Evolutionary conservation across 1,140 invertebrate genomes (phyloP), one percentile per base, ranked within the genome.

Genomic region (Heliothis subflexa): DNA sequence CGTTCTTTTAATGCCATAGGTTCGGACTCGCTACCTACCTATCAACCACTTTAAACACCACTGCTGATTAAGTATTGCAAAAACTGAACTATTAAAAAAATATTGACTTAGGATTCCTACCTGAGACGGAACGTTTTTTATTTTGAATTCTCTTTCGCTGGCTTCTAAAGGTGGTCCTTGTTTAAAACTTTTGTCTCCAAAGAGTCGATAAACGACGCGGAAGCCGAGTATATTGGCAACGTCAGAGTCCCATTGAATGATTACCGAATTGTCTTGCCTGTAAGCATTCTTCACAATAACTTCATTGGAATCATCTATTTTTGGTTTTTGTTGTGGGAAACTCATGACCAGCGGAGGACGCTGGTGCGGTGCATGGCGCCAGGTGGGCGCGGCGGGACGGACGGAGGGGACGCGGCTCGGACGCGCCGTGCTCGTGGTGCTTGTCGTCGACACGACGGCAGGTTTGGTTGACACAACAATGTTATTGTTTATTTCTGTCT

Each of bases 231-330:
- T 98, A 85, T 98, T 98, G 0, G 96, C 95, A 0, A 97, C 96
- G 83, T 98, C 97, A 2, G 97, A 98, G 86, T 98, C 97, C 98
- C 98, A 99, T 85, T 98, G 97, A 71, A 99, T 98, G 57, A 98
- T 97, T 0, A 99, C 97, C 0, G 98, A 97, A 87, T 97, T 98
- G 74, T 98, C 97, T 91, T 98, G 97, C 79, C 98, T 94, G 83
- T 97, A 97, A 0, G 98, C 98, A 78, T 97, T 97, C 86, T 97
- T 97, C 7, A 98, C 97, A 61, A 98, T 95, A 1, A 98, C 97
- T 89, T 98, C 97, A 78, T 96, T 96, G 10, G 95, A 92, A 80
- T 97, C 96, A 75, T 95, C 96, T 59, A 95, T 90, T 94, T 96
- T 89, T 82, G 95, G 94, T 93, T 96, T 93, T 90, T 96, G 91